A percentile compares a stretch with the other conserved stretches of the same genome.
These are phyloP conservation scores for Dilophus febrilis DNA, from an alignment of 2,888 invertebrate genomes.

Conservation along the genomic window DNA sequence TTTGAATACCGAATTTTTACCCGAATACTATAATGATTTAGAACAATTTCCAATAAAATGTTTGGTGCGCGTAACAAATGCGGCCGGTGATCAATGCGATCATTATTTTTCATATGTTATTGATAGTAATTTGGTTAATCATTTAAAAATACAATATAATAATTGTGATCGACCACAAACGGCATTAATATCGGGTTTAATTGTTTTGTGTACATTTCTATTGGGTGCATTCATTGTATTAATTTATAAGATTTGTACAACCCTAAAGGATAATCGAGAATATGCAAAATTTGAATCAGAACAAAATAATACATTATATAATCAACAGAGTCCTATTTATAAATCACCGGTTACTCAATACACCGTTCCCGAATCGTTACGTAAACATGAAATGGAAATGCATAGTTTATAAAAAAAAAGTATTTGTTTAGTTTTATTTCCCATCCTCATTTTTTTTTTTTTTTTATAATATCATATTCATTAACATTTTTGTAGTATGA, in stretches of 20 bases:
- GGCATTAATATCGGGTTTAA: conserved; percentile 19
- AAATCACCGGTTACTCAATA: conserved; percentile 40
- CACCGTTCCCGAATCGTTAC: conserved; percentile 28
- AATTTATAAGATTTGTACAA: conserved; percentile 29
- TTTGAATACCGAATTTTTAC: conserved; percentile 10
- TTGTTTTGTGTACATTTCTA: conserved; percentile 32
- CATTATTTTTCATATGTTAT: conserved; percentile 21
- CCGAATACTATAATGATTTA: neutral
- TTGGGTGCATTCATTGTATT: conserved; percentile 32
- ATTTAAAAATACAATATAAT: conserved; percentile 18
- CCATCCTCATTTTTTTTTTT: too few relatives aligned
- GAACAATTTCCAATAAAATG: conserved; percentile 17
- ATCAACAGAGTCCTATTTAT: conserved; percentile 40
- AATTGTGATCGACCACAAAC: conserved; percentile 18
- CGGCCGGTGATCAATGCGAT: conserved; percentile 22
- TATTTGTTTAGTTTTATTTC: too few relatives aligned
- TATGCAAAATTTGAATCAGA: conserved; percentile 35
- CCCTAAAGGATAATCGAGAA: conserved; percentile 35
- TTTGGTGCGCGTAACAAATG: conserved; percentile 18
- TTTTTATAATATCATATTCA: too few relatives aligned
- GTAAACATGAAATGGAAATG: too few relatives aligned
- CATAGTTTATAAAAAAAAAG: too few relatives aligned
- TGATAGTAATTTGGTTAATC: conserved; percentile 14
- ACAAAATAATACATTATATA: conserved; percentile 29
- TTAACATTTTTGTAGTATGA: too few relatives aligned